A percentile compares a stretch with the other conserved stretches of the same genome.
These are phyloP conservation scores for Mamestra configurata DNA, from an alignment of 1,140 invertebrate species.

Conservation along the genomic window DNA sequence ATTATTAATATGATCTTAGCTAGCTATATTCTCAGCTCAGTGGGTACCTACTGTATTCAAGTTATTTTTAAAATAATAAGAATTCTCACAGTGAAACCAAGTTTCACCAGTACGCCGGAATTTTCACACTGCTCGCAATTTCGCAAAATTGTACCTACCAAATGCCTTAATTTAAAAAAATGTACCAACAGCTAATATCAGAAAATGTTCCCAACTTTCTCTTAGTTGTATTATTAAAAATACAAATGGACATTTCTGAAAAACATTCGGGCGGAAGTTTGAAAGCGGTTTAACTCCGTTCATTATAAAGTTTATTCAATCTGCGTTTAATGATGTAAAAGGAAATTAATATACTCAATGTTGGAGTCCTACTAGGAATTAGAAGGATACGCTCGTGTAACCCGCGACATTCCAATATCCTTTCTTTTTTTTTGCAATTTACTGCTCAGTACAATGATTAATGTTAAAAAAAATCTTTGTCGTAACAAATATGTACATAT, in stretches of 20 bases:
- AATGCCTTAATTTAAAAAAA: constrained; percentile 12
- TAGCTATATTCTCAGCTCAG: too few species aligned
- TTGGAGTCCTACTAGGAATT: constrained; percentile 53
- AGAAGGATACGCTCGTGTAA: too few species aligned
- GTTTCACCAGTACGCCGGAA: neutral
- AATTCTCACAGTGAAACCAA: neutral
- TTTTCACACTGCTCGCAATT: constrained; percentile 5
- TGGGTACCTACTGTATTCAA: neutral
- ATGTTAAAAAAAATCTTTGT: too few species aligned
- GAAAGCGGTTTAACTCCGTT: constrained; percentile 9
- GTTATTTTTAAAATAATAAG: neutral
- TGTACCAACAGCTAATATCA: constrained; percentile 10
- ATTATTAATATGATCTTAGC: too few species aligned
- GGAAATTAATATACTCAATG: neutral
- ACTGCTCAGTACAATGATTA: too few species aligned
- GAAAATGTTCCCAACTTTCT: neutral
- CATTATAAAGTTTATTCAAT: constrained; percentile 18
- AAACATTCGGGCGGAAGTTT: neutral
- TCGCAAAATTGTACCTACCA: constrained; percentile 4
- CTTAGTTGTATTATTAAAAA: constrained; percentile 19
- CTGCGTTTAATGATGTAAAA: neutral
- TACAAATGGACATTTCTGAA: constrained; percentile 18
- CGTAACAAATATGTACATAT: too few species aligned
- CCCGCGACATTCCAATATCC: too few species aligned
- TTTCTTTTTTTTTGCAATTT: too few species aligned